Base-by-base conservation (phyloP, 2,113 vertebrate genomes). In the Junco hyemalis region DNA sequence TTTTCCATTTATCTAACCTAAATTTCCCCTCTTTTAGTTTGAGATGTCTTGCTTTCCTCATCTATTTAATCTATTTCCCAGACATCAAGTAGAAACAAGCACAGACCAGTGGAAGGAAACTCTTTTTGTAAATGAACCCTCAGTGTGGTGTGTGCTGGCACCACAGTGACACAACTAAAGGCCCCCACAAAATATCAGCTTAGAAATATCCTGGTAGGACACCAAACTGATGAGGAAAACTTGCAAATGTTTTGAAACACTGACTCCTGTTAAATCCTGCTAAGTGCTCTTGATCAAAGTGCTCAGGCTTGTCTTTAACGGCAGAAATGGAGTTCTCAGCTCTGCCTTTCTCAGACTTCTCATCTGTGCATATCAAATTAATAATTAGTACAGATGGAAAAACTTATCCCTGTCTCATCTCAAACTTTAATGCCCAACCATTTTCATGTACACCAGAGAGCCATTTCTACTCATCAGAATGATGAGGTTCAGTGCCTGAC, bases 401-500 rank as follows among this genome's bases (percentile, higher is more conserved):
- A 71, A 25, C 31, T 40, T 33, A 57, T 36, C 25, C 64, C 16
- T 71, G 44, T 45, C 22, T 60, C n/a, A 64, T 18, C 17, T 72
- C 71, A 57, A 70, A 35, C 47, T 83, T 80, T 50, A 80, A 82
- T 48, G 17, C 24, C 65, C 64, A 94, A 28, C 23, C 71, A 47
- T 14, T 8, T 38, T 68, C 23, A n/a, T 56, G 31, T 11, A 72
- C 14, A 76, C 38, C 54, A 88, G 35, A 86, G 20, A 80, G 4
- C 22, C 73, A 68, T 9, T 92, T 42, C 74, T 24, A 86, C 22
- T 48, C 15, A 56, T 70, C 22, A 71, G 29, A 81, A 96, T 48
- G 11, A 85, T 36, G 28, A 88, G 54, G 29, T 61, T 92, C 18
- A 42, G 40, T 47, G 95, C 47, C 98, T 97, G 97, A 99, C 99